These are phyloP conservation scores for Dunckerocampus dactyliophorus DNA, from an alignment of 2,113 vertebrate species.

Conservation along the genomic window DNA sequence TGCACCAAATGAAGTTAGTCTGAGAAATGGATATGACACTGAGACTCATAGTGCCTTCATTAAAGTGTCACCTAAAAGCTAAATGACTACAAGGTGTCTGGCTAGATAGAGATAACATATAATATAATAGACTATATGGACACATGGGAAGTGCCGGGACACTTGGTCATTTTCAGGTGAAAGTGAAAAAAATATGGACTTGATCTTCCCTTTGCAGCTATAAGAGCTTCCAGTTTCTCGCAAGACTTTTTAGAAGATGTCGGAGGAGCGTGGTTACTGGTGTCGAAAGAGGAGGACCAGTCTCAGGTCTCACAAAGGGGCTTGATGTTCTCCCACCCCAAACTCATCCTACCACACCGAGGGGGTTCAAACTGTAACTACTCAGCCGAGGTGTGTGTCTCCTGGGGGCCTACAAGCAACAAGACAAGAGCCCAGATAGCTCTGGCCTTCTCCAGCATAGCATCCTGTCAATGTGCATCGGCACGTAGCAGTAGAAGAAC, in stretches of 20 bases:
- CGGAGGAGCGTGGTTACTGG: not conserved
- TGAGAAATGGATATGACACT: conserved; percentile 61
- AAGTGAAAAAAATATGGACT: not conserved
- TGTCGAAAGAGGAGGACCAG: not conserved
- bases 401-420: conserved; percentile 41
- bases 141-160: not conserved
- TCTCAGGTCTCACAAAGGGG: not conserved
- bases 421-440: conserved; percentile 39
- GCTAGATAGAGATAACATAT: no score
- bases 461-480: conserved; percentile 62
- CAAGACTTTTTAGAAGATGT: not conserved
- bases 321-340: not conserved
- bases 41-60: conserved; percentile 31
- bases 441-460: conserved; percentile 43
- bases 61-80: conserved; percentile 52
- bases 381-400: conserved; percentile 28
- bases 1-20: conserved; percentile 66
- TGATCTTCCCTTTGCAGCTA: not conserved
- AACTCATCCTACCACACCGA: not conserved
- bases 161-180: not conserved
- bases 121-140: not conserved
- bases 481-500: conserved; percentile 66
- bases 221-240: not conserved
- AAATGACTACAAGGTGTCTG: conserved; percentile 25
- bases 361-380: conserved; percentile 21